Base-by-base conservation (phyloP, 2,888 invertebrate genomes). In the Hirtodrosophila duncani region DNA sequence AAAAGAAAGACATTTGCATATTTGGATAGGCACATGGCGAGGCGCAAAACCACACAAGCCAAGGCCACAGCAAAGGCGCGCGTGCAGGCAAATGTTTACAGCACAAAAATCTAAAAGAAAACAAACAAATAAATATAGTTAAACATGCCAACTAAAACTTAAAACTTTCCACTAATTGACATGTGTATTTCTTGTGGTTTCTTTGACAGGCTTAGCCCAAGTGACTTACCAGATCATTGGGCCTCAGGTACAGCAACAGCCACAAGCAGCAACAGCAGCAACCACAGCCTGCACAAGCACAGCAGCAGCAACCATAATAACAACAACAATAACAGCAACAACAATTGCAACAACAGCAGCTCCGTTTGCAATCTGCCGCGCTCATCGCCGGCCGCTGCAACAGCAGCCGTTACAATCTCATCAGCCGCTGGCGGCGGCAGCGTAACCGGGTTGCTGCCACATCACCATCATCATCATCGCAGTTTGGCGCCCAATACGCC, bases 191-290 rank as follows among this genome's bases (percentile, higher is more conserved):
- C 14, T 31, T 34, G 38, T 18, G 23, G 1, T 42, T 8, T 8
- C n/a, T n/a, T n/a, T 92, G 92, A 72, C 90, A 95, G 95, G 93
- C 92, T 93, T 91, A 93, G 94, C 91, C 93, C 94, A 91, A 93
- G 93, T 93, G 94, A 94, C 89, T 91, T 94, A 90, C 93, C 85
- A 82, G 86, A 87, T 81, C 84, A 83, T 83, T 87, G 87, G 87
- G 83, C 71, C 69, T 70, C 82, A 81, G 67, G 74, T 61, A 78
- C 74, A 69, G 61, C 82, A 34, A 61, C 52, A 50, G 49, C 67
- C 50, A 53, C 67, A 46, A 62, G 16, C 63, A 58, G 34, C 34
- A 49, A 36, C 53, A 57, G 9, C 59, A 55, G 26, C 56, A 59
- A 24, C 43, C 53, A 13, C 65, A 41, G 21, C 64, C 61, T 10